Conservation (phyloP, 2,113 vertebrate genomes). For the Zootoca vivipara region DNA sequence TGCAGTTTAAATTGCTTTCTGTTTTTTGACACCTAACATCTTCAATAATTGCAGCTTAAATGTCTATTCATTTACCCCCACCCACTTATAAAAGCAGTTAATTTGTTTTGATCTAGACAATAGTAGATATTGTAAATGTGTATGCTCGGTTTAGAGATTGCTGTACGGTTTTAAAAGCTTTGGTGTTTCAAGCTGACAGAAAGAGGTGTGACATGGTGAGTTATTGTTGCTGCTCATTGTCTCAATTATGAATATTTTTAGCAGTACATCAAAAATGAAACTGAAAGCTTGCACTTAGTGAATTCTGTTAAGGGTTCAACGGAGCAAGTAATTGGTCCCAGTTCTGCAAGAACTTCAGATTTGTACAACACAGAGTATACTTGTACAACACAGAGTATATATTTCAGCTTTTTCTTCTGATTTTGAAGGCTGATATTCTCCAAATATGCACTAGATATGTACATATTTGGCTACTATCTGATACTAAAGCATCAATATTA, state of each 20-base stretch:
- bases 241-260: not conserved
- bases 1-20: constrained; percentile 1
- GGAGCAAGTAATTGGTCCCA: not conserved
- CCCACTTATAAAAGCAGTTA: not conserved
- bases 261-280: not conserved
- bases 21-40: not conserved
- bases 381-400: not conserved
- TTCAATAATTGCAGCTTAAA: not conserved
- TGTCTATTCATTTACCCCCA: not conserved
- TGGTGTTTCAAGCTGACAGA: not conserved
- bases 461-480: not conserved
- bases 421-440: not conserved
- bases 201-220: not conserved
- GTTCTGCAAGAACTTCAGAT: not conserved
- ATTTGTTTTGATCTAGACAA: not conserved
- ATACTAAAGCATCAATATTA: not conserved
- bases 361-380: not conserved
- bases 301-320: not conserved
- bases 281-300: not conserved
- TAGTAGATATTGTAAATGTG: not conserved
- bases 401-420: too few species aligned
- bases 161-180: constrained; percentile 1
- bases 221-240: not conserved
- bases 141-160: not conserved
- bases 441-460: not conserved